phyloP scores from a whole-genome alignment of 2,888 invertebrate species.

The Neocrepidodera transversa region DNA sequence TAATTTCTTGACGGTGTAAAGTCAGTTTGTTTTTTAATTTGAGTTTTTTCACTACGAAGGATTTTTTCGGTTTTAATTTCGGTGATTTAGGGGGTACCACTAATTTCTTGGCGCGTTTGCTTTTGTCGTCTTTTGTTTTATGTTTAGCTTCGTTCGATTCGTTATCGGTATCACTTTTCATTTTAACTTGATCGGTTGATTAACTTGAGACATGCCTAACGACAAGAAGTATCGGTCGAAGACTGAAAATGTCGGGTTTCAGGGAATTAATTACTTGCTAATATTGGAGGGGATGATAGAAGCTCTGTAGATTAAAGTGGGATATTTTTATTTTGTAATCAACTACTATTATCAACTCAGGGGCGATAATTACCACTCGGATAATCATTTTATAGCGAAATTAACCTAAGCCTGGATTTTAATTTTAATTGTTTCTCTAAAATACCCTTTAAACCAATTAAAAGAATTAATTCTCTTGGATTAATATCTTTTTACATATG shows the following conservation, averaged over 20 bases:
- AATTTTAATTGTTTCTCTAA: too few relatives aligned
- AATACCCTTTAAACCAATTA: too few relatives aligned
- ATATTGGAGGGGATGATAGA: conserved; percentile 32
- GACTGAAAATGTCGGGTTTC: conserved; percentile 43
- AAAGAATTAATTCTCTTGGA: too few relatives aligned
- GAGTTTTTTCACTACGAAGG: conserved; percentile 49
- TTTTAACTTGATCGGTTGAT: conserved; percentile 37
- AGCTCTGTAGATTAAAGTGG: conserved; percentile 19
- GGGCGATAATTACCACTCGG: too few relatives aligned
- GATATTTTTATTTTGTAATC: conserved; percentile 13
- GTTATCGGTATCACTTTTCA: conserved; percentile 46
- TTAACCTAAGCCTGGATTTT: too few relatives aligned
- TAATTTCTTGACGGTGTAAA: conserved; percentile 28
- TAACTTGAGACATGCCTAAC: conserved; percentile 30
- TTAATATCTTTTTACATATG: too few relatives aligned
- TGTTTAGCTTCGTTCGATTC: conserved; percentile 33
- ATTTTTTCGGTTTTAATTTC: conserved; percentile 45
- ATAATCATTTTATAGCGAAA: too few relatives aligned
- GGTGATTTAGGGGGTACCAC: conserved; percentile 43
- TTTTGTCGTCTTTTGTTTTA: conserved; percentile 28
- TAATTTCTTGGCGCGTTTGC: conserved; percentile 41
- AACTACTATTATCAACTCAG: too few relatives aligned
- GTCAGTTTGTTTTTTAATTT: conserved; percentile 46
- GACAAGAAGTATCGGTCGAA: conserved; percentile 35
- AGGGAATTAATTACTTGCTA: conserved; percentile 38